These are phyloP conservation scores for Pantala flavescens DNA, from an alignment of 1,140 invertebrate genomes.

Conservation along the genomic window DNA sequence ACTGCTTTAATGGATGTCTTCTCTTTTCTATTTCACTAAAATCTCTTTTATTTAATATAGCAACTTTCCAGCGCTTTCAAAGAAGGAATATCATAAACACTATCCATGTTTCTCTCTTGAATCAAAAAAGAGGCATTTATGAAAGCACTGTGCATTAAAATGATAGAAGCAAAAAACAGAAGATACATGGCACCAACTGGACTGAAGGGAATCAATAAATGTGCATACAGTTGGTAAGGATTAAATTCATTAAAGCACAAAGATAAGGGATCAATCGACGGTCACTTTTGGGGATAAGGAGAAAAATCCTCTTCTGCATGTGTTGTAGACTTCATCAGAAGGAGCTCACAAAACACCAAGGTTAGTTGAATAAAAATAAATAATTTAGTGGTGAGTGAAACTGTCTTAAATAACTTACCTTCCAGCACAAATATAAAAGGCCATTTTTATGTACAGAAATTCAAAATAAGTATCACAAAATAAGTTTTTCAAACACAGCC, in stretches of 20 bases:
- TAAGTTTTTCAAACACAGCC: not conserved
- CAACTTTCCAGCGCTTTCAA: conserved; percentile 8
- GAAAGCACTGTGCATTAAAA: conserved; percentile 8
- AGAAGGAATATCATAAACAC: not conserved
- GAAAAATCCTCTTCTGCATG: not conserved
- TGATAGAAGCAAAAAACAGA: conserved; percentile 7
- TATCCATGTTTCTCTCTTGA: conserved; percentile 9
- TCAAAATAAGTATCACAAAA: not conserved
- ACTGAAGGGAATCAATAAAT: not conserved
- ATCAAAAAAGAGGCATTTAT: conserved; percentile 6
- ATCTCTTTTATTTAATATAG: not conserved
- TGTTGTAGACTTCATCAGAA: not conserved
- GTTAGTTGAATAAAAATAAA: not conserved
- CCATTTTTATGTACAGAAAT: not conserved
- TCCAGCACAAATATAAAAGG: not conserved
- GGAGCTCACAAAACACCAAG: conserved; percentile 4
- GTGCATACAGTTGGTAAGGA: not conserved
- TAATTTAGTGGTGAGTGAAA: not conserved
- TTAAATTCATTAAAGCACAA: not conserved
- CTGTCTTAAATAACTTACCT: not conserved
- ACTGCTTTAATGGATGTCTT: not conserved
- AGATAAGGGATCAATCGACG: not conserved
- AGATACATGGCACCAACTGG: conserved; percentile 4
- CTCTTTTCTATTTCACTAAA: not conserved
- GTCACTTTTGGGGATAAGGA: not conserved